A percentile compares a stretch with the other conserved stretches of the same genome.
These are phyloP conservation scores for Scleropages formosus DNA, from an alignment of 2,797 vertebrate genomes.

Conservation along the genomic window DNA sequence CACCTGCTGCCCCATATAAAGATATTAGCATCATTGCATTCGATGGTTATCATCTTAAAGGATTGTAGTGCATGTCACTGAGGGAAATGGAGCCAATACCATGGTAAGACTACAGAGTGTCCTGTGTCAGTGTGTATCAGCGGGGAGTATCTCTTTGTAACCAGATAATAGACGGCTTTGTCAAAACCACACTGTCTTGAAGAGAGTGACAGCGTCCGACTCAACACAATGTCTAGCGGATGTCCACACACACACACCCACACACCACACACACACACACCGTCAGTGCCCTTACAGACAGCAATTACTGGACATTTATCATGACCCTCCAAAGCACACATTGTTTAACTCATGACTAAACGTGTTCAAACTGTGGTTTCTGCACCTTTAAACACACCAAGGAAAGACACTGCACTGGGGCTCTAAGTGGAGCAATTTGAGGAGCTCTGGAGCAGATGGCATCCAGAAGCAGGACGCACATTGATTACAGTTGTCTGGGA, in stretches of 20 bases:
- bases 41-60: background rate
- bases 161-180: conserved; percentile 11
- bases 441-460: conserved; percentile 7
- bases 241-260: background rate
- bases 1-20: background rate
- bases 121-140: background rate
- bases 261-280: background rate
- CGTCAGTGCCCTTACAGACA: too few species aligned
- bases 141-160: conserved; percentile 7
- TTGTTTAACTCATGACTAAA: conserved; percentile 15
- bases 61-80: background rate
- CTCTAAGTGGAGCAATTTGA: conserved; percentile 18
- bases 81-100: background rate
- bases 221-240: background rate
- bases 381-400: background rate
- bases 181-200: conserved; percentile 17
- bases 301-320: conserved; percentile 18
- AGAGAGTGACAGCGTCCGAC: background rate
- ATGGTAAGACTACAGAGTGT: background rate
- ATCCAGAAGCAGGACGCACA: background rate
- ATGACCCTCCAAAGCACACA: background rate
- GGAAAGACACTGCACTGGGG: background rate
- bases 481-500: conserved; percentile 15
- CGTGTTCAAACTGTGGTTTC: conserved; percentile 13
- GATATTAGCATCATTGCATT: background rate